phyloP scores from a whole-genome alignment of 2,888 invertebrate genomes.

The Pammene fasciana region DNA sequence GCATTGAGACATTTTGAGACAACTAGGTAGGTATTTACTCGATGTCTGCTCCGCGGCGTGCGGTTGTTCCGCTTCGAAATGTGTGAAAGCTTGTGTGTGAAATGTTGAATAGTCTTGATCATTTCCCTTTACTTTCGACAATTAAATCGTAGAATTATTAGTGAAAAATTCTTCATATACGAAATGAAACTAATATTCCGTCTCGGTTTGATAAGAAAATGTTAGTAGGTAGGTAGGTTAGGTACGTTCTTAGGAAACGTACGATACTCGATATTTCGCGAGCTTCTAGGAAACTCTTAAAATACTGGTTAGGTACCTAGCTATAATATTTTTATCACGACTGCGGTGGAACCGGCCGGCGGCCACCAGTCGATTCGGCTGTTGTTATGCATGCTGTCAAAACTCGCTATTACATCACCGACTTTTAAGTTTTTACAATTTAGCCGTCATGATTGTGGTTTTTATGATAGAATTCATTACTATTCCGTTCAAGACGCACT shows the following conservation, averaged over 20 bases:
- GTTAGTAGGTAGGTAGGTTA: no score
- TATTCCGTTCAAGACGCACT: neutral
- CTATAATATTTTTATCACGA: slow-evolving; percentile 18
- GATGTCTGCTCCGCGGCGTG: no score
- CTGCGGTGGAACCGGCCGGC: slow-evolving; percentile 52
- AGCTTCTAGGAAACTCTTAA: slow-evolving; percentile 21
- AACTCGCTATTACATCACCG: slow-evolving; percentile 33
- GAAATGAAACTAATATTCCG: no score
- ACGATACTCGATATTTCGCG: neutral
- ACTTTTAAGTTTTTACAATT: slow-evolving; percentile 24
- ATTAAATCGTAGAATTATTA: neutral
- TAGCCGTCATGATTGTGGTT: slow-evolving; percentile 27
- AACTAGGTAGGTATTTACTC: no score
- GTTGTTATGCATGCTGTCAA: slow-evolving; percentile 20
- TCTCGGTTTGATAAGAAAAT: no score
- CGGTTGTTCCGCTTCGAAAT: neutral
- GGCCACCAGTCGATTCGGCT: slow-evolving; percentile 10
- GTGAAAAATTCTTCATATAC: no score
- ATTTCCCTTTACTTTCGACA: neutral
- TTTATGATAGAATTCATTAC: slow-evolving; percentile 7
- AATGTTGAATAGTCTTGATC: no score
- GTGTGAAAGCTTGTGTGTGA: slow-evolving; percentile 3
- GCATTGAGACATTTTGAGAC: slow-evolving; percentile 14
- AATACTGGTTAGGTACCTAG: slow-evolving; percentile 24
- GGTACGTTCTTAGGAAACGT: neutral